Base-by-base conservation (phyloP, 2,888 invertebrate genomes). In the Amphipyra berbera region DNA sequence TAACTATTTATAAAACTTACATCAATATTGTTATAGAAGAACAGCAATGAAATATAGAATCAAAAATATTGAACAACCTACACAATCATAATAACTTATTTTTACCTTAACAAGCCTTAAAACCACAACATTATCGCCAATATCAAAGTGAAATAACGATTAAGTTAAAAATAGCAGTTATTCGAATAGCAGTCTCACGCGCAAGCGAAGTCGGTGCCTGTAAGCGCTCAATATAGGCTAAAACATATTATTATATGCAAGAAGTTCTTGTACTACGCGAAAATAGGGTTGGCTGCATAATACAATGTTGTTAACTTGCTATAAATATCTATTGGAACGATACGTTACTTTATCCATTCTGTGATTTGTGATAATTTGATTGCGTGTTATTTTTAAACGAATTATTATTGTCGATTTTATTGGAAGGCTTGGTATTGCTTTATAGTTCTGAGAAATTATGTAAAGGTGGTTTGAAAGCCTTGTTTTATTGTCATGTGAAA, bases 221-320 rank as follows among this genome's bases (percentile, higher is more conserved):
- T 88, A 89, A 90, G 91, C 91, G 91, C 90, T 92, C 93, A 89
- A 94, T 95, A 94, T 94, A 95, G 92, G 92, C 91, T 94, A 95
- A 94, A 94, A 93, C 93, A 94, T 94, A 94, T 94, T 94, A 95
- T 95, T 95, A 94, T 95, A 94, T 94, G 95, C 95, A 93, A 93
- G 94, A 93, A 91, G 94, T 94, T 94, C 95, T 94, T 94, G 91
- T 93, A 94, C 93, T 93, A 94, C 90, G 93, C 89, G 86, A 89
- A 87, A 82, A 86, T 94, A 94, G 94, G 93, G 94, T 85, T 94
- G 94, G 52, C 61, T 62, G 72, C 44, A 27, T 35, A 46, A 63
- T 83, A 82, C 82, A 83, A 68, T 78, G 81, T 79, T 63, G 64
- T 59, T 53, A 58, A 48, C 21, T 49, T 6, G 49, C 54, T 58